A percentile compares a stretch with the other conserved stretches of the same genome.
These are phyloP conservation scores for Prosopocoilus inquinatus DNA, from an alignment of 2,888 invertebrate genomes.

Conservation along the genomic window DNA sequence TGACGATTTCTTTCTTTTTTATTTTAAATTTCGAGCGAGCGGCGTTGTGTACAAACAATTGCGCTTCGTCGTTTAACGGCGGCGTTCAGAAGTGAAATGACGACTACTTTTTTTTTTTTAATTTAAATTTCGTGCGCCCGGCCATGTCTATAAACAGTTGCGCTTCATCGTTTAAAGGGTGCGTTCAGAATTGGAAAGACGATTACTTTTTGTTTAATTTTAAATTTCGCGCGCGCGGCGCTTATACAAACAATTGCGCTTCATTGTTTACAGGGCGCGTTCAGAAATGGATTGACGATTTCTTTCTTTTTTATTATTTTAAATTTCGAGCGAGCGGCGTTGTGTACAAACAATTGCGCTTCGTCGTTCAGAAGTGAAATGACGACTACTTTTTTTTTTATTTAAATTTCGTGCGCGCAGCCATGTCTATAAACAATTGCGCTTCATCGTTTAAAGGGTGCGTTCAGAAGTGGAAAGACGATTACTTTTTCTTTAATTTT, in stretches of 20 bases:
- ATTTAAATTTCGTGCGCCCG: neutral
- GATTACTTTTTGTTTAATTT: neutral
- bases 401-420: neutral
- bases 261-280: neutral
- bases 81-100: neutral
- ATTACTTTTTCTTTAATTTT: neutral
- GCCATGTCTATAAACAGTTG: neutral
- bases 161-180: neutral
- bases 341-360: neutral
- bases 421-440: neutral
- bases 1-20: neutral
- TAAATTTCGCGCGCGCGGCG: neutral
- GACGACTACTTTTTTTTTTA: neutral
- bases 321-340: neutral
- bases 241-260: neutral
- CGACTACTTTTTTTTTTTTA: neutral
- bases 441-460: neutral
- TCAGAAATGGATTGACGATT: neutral
- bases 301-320: neutral
- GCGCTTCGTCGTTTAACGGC: neutral
- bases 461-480: neutral
- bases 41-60: neutral
- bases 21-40: neutral
- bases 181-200: neutral
- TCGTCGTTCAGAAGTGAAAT: neutral